Conservation (phyloP, 2,797 vertebrate species). For the Tragopan temminckii region DNA sequence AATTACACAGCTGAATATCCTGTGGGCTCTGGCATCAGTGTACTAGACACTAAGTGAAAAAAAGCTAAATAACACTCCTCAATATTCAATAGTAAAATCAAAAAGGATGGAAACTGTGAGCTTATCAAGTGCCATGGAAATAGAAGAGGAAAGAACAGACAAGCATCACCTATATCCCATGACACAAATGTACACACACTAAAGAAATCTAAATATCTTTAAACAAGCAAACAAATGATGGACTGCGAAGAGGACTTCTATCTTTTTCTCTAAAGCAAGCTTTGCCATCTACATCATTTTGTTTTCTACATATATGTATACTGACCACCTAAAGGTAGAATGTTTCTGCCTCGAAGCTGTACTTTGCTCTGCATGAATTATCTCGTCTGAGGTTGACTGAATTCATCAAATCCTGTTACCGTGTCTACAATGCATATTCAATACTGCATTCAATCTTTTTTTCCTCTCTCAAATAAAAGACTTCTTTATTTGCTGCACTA, state of each 20-base stretch:
- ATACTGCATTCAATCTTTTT: not conserved
- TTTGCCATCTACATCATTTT: not conserved
- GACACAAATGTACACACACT: rapidly evolving
- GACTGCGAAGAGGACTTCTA: not conserved
- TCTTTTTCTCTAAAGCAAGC: not conserved
- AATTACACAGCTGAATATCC: not conserved
- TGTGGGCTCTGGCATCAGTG: not conserved
- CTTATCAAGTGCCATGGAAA: not conserved
- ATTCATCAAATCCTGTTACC: not conserved
- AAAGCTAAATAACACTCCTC: not conserved
- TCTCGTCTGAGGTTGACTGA: not conserved
- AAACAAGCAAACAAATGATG: not conserved
- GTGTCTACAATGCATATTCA: not conserved
- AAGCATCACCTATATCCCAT: not conserved
- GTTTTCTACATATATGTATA: not conserved
- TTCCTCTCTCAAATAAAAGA: not conserved
- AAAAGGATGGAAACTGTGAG: not conserved
- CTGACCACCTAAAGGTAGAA: not conserved
- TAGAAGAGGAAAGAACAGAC: not conserved
- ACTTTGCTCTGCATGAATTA: not conserved
- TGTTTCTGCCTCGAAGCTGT: not conserved
- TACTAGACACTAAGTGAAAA: not conserved
- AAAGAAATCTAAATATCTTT: not conserved
- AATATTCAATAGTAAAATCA: not conserved
- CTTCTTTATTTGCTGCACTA: not conserved